phyloP scores from a whole-genome alignment of 2,888 invertebrate species.

The Brachycybe producta region DNA sequence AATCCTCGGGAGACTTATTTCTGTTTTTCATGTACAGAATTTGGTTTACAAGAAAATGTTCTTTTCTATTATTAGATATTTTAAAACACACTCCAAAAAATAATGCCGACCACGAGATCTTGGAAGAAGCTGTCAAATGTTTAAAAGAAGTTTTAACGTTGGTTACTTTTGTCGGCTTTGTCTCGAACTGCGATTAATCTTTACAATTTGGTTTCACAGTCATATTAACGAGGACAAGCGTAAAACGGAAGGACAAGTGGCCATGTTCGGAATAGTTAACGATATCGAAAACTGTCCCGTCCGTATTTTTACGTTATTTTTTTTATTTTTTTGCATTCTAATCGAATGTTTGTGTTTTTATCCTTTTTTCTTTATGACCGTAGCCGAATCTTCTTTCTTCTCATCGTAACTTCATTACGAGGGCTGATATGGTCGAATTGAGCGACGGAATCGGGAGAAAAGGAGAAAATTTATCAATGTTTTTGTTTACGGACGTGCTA shows the following conservation, averaged over 20 bases:
- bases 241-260: slow-evolving; percentile 87
- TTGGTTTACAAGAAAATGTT: no score
- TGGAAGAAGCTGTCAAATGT: slow-evolving; percentile 72
- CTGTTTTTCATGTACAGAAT: no score
- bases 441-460: slow-evolving; percentile 57
- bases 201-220: slow-evolving; percentile 27
- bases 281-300: slow-evolving; percentile 97
- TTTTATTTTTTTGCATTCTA: neutral
- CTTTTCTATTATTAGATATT: slow-evolving; percentile 58
- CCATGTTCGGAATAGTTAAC: slow-evolving; percentile 93
- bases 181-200: neutral
- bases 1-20: no score
- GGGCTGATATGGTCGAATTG: slow-evolving; percentile 79
- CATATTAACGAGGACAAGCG: slow-evolving; percentile 96
- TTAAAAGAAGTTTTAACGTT: slow-evolving; percentile 81
- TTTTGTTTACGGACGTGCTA: slow-evolving; percentile 86
- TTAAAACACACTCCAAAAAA: slow-evolving; percentile 77
- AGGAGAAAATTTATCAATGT: slow-evolving; percentile 73
- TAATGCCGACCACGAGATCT: slow-evolving; percentile 72
- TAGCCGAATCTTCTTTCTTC: slow-evolving; percentile 84
- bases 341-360: neutral
- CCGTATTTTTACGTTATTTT: slow-evolving; percentile 29
- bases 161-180: slow-evolving; percentile 23
- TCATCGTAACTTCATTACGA: slow-evolving; percentile 74
- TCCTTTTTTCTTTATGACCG: slow-evolving; percentile 7